These are phyloP conservation scores for roundworm (Caenorhabditis elegans) DNA, from an alignment of 1,140 invertebrate species.

Conservation along the genomic window WBcel235 BX284605.5:8215001-8215500, in stretches of 20 bases:
- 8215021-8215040: too few species aligned
- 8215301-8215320: not conserved
- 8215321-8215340: constrained; percentile 10
- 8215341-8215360: not conserved
- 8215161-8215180: not conserved
- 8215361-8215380: constrained; percentile 1
- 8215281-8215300: not conserved
- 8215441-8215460: not conserved
- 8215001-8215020: too few species aligned
- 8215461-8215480: not conserved
- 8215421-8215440: not conserved
- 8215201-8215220: not conserved
- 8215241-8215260: not conserved
- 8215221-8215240: not conserved
- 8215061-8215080: too few species aligned
- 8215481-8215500: not conserved
- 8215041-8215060: too few species aligned
- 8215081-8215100: not conserved
- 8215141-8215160: not conserved
- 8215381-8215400: not conserved
- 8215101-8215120: not conserved
- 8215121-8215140: not conserved
- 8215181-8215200: not conserved
- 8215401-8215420: not conserved
- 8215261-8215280: not conserved